Evolutionary conservation across 2,888 invertebrate species (phyloP).

Genomic region (Apamea monoglypha): DNA sequence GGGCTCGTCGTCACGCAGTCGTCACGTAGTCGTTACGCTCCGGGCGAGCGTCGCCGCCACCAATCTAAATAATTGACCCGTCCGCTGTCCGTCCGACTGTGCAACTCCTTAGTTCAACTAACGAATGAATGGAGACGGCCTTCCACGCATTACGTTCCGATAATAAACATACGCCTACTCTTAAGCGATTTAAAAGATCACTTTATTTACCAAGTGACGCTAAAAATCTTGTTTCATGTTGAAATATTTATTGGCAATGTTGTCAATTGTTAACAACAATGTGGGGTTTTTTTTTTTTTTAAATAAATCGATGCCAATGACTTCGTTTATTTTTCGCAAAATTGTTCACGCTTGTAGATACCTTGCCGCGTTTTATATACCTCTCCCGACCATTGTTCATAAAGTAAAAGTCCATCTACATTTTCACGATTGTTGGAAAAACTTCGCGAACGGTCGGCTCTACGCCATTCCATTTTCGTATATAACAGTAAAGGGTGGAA

Average conservation of each 20-base stretch:
- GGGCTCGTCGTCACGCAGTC: slow-evolving; percentile 69
- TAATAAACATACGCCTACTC: slow-evolving; percentile 55
- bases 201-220: slow-evolving; percentile 49
- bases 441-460: slow-evolving; percentile 71
- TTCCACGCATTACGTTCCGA: slow-evolving; percentile 40
- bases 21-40: slow-evolving; percentile 78
- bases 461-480: slow-evolving; percentile 78
- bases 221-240: slow-evolving; percentile 40
- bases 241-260: slow-evolving; percentile 47
- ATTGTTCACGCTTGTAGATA: slow-evolving; percentile 8
- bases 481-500: slow-evolving; percentile 90
- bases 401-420: slow-evolving; percentile 51
- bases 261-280: slow-evolving; percentile 48
- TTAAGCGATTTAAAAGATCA: slow-evolving; percentile 42
- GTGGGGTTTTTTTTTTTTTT: slow-evolving; percentile 19
- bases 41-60: slow-evolving; percentile 81
- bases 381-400: slow-evolving; percentile 40
- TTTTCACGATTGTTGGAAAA: slow-evolving; percentile 61
- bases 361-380: slow-evolving; percentile 39
- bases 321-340: slow-evolving; percentile 7
- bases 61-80: slow-evolving; percentile 90
- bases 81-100: slow-evolving; percentile 85
- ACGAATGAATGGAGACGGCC: slow-evolving; percentile 73
- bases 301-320: slow-evolving; percentile 20
- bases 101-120: slow-evolving; percentile 79